A percentile compares a stretch with the other conserved stretches of the same genome.
These are phyloP conservation scores for Rhynchonycteris naso DNA, from an alignment of 2,797 vertebrate species.

Conservation along the genomic window DNA sequence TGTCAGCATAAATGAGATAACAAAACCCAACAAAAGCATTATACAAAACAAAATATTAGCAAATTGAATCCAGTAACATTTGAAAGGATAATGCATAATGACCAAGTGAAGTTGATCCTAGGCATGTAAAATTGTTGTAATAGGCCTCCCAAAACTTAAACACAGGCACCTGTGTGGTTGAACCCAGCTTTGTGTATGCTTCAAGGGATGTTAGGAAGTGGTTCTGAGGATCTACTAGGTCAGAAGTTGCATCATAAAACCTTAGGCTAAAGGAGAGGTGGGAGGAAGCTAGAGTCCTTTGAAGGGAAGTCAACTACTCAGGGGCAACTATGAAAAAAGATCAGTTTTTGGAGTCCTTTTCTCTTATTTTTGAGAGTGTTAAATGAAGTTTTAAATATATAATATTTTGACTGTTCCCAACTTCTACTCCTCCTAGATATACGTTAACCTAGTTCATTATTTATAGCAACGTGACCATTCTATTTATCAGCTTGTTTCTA, in stretches of 20 bases:
- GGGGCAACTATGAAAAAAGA: background rate
- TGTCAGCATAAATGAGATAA: background rate
- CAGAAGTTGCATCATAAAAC: background rate
- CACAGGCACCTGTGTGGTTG: background rate
- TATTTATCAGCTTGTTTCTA: background rate
- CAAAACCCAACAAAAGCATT: background rate
- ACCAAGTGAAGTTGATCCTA: background rate
- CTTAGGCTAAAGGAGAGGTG: background rate
- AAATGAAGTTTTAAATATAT: background rate
- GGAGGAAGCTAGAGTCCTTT: background rate
- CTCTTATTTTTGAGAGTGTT: background rate
- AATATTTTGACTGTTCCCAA: background rate
- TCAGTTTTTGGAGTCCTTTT: background rate
- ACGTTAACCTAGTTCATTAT: background rate
- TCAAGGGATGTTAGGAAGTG: background rate
- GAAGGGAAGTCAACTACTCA: background rate
- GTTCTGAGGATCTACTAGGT: background rate
- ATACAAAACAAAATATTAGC: background rate
- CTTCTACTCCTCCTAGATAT: background rate
- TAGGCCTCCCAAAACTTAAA: background rate
- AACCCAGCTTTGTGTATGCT: background rate
- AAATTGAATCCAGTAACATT: background rate
- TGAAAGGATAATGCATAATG: background rate
- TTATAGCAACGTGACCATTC: background rate
- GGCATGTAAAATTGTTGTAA: background rate